Conservation (phyloP, 2,888 invertebrate species). For the Erebia ligea region DNA sequence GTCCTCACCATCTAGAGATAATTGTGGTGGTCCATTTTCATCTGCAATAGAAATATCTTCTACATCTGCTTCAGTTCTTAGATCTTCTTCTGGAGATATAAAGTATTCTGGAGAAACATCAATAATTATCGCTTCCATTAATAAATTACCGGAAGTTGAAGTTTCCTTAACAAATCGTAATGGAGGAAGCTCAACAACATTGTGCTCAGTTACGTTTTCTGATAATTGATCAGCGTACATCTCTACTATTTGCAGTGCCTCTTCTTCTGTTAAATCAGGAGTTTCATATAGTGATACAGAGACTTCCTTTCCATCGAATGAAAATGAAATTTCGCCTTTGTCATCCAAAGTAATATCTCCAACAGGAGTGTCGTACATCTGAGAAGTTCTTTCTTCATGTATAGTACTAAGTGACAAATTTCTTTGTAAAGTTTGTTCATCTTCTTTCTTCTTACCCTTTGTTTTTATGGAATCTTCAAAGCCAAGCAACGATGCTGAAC, state of each 20-base stretch:
- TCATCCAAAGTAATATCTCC: conserved; percentile 91
- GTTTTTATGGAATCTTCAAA: conserved; percentile 89
- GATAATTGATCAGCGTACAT: conserved; percentile 97
- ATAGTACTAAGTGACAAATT: conserved; percentile 95
- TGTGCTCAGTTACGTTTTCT: conserved; percentile 93
- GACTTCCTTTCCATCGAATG: conserved; percentile 95
- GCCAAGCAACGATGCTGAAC: conserved; percentile 93
- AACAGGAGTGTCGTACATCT: conserved; percentile 92
- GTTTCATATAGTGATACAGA: conserved; percentile 96
- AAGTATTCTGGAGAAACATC: conserved; percentile 95
- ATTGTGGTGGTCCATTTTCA: conserved; percentile 80
- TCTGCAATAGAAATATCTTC: conserved; percentile 93
- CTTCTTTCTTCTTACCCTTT: conserved; percentile 79
- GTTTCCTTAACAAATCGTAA: conserved; percentile 94
- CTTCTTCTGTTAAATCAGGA: conserved; percentile 95
- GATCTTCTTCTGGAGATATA: conserved; percentile 89
- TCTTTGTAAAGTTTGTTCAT: conserved; percentile 84
- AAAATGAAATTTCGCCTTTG: conserved; percentile 93
- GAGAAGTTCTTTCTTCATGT: conserved; percentile 94
- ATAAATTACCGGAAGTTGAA: conserved; percentile 92
- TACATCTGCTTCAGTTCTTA: conserved; percentile 93
- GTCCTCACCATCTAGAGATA: conserved; percentile 81
- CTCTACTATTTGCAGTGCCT: conserved; percentile 95
- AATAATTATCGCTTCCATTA: conserved; percentile 96
- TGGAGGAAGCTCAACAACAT: conserved; percentile 93